Evolutionary conservation across 2,797 vertebrate genomes (phyloP).

Genomic region (Enteromius anoplus): DNA sequence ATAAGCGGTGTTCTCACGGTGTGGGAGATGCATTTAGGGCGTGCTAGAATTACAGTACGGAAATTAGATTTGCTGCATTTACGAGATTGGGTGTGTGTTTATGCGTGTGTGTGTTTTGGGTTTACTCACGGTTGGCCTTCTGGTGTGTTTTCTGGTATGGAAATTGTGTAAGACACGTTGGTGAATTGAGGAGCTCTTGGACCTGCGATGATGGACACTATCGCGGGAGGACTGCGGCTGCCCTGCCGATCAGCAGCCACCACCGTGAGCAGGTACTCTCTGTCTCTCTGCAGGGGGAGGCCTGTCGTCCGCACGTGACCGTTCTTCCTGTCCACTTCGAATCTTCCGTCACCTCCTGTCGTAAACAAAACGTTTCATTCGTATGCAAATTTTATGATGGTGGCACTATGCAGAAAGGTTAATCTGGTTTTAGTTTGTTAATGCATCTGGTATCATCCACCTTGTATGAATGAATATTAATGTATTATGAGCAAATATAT

Average conservation of each 20-base stretch:
- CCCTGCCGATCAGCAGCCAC: conserved; percentile 83
- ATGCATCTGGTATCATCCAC: not conserved
- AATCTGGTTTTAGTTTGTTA: not conserved
- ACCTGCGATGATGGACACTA: conserved; percentile 83
- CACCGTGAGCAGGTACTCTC: conserved; percentile 84
- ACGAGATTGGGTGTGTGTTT: conserved; percentile 19
- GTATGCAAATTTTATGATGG: not conserved
- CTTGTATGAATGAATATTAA: not conserved
- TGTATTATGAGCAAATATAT: not conserved
- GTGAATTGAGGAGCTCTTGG: conserved; percentile 83
- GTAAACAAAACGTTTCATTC: not conserved
- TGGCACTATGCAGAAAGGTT: not conserved
- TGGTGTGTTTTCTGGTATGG: conserved; percentile 79
- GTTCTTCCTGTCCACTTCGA: conserved; percentile 84
- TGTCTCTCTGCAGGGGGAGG: conserved; percentile 80
- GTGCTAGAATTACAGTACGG: conserved; percentile 30
- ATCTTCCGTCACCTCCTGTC: conserved; percentile 84
- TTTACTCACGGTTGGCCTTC: conserved; percentile 82
- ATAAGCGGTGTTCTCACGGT: conserved; percentile 34
- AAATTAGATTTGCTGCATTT: conserved; percentile 44
- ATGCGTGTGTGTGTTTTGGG: conserved; percentile 9
- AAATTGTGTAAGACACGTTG: conserved; percentile 79
- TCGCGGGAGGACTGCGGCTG: conserved; percentile 77
- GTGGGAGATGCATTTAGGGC: conserved; percentile 30
- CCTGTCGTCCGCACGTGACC: conserved; percentile 85